A percentile compares a stretch with the other conserved stretches of the same genome.
phyloP scores from a whole-genome alignment of 2,888 invertebrate genomes.

The Chloromyia formosa region DNA sequence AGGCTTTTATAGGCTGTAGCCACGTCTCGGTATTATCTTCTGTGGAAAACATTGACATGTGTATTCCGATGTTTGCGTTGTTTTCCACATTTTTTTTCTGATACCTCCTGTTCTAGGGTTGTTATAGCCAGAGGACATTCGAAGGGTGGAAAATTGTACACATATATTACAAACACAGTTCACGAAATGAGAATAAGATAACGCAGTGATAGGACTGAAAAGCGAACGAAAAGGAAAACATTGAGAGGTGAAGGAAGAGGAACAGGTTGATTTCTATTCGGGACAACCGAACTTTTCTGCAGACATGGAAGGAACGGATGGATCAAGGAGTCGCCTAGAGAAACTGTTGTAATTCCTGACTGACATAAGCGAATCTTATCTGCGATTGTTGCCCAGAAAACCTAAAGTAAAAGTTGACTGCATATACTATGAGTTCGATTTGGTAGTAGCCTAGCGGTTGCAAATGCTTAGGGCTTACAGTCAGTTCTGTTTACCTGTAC shows the following conservation, averaged over 20 bases:
- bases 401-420: not conserved
- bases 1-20: constrained; percentile 29
- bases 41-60: constrained; percentile 39
- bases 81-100: constrained; percentile 17
- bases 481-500: constrained; percentile 33
- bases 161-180: constrained; percentile 34
- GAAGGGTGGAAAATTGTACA: constrained; percentile 39
- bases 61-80: constrained; percentile 46
- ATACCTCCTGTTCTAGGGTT: not conserved
- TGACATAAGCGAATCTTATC: constrained; percentile 49
- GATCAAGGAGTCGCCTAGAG: constrained; percentile 37
- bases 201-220: constrained; percentile 16
- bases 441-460: constrained; percentile 14
- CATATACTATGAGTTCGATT: constrained; percentile 18
- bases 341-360: constrained; percentile 47
- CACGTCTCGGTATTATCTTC: constrained; percentile 32
- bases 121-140: constrained; percentile 41
- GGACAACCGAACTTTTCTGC: constrained; percentile 2
- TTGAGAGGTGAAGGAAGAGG: constrained; percentile 26
- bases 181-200: constrained; percentile 34
- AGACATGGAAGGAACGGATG: constrained; percentile 16
- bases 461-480: constrained; percentile 19
- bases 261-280: not conserved
- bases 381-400: constrained; percentile 18
- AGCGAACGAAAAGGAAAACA: constrained; percentile 18